A percentile compares a stretch with the other conserved stretches of the same genome.
Conservation (phyloP, 2,797 vertebrate genomes). For the Coccyzus lansbergi region DNA sequence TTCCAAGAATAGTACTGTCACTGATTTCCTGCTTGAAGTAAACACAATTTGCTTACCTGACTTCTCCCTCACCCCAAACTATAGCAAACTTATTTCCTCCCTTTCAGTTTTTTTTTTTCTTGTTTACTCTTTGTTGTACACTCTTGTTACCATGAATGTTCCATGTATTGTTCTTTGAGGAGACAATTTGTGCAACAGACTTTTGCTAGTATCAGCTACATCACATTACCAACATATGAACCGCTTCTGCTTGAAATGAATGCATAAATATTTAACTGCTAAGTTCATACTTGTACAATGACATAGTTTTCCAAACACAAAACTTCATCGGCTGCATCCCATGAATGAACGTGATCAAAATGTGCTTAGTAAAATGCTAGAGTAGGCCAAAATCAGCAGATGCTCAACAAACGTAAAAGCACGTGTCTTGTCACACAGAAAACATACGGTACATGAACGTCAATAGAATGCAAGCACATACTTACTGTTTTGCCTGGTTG, state of each 20-base stretch:
- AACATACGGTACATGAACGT: not conserved
- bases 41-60: conserved; percentile 37
- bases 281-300: not conserved
- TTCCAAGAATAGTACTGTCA: conserved; percentile 42
- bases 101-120: conserved; percentile 14
- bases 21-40: conserved; percentile 28
- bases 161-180: conserved; percentile 2
- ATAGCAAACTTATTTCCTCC: conserved; percentile 32
- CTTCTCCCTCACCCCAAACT: not conserved
- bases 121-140: not conserved
- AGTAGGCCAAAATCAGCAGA: not conserved
- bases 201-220: not conserved
- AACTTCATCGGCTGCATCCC: not conserved
- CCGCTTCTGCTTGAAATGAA: not conserved
- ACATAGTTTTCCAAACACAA: not conserved
- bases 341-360: not conserved
- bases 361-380: not conserved
- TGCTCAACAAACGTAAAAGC: not conserved
- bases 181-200: not conserved
- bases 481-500: not conserved
- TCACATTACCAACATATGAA: not conserved
- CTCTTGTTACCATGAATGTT: not conserved
- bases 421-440: not conserved
- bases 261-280: not conserved
- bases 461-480: not conserved